A percentile compares a stretch with the other conserved stretches of the same genome.
These are phyloP conservation scores for Nymphalis c-album DNA, from an alignment of 2,888 invertebrate genomes.

Conservation along the genomic window DNA sequence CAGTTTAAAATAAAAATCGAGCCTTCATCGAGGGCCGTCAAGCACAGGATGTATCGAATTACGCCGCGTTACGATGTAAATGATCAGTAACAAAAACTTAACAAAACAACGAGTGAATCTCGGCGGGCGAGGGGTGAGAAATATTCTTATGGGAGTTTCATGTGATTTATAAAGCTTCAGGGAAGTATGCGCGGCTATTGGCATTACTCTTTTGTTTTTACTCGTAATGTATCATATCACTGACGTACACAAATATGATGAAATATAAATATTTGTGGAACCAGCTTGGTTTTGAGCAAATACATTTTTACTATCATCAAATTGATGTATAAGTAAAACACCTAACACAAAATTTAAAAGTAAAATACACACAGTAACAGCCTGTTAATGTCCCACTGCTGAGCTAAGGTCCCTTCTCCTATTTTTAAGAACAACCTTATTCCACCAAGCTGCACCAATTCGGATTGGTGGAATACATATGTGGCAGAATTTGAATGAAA, in stretches of 20 bases:
- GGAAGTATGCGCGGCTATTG: conserved; percentile 56
- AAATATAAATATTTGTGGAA: too few species aligned
- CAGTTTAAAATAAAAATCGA: conserved; percentile 39
- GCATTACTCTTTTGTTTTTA: conserved; percentile 38
- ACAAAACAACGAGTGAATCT: conserved; percentile 55
- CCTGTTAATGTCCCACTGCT: too few species aligned
- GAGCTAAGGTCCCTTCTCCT: too few species aligned
- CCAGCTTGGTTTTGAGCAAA: too few species aligned
- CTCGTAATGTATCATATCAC: conserved; percentile 26
- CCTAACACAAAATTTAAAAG: too few species aligned
- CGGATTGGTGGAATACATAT: too few species aligned
- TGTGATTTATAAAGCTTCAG: conserved; percentile 77
- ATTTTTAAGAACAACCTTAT: too few species aligned
- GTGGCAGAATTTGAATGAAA: too few species aligned
- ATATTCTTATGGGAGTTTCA: conserved; percentile 68
- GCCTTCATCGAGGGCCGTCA: conserved; percentile 53
- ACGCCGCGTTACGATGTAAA: conserved; percentile 72
- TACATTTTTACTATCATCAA: too few species aligned
- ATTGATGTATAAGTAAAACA: too few species aligned
- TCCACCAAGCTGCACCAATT: too few species aligned
- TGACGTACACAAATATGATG: neutral
- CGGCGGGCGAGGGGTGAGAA: conserved; percentile 72
- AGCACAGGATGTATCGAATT: conserved; percentile 79
- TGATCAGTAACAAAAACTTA: conserved; percentile 70
- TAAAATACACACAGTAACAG: too few species aligned